Evolutionary conservation across 2,113 vertebrate genomes (phyloP).

Genomic region (Forbesichthys papilliferus): DNA sequence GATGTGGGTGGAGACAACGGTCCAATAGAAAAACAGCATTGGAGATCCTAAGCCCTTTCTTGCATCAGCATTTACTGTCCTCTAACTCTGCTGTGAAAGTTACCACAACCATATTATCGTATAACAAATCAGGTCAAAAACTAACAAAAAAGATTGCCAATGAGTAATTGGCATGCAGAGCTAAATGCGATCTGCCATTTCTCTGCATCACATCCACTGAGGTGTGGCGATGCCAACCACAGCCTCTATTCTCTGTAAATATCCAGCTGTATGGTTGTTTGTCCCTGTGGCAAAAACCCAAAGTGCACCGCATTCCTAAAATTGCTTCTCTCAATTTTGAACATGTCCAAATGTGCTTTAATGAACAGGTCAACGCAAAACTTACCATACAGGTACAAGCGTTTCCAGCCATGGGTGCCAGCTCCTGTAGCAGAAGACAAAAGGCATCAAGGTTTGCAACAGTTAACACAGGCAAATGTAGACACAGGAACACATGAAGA

Average conservation of each 20-base stretch:
- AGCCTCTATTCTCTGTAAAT: constrained; percentile 51
- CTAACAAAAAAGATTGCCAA: constrained; percentile 45
- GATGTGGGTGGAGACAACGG: constrained; percentile 64
- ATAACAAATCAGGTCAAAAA: constrained; percentile 50
- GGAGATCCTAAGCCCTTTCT: constrained; percentile 41
- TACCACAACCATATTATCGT: constrained; percentile 59
- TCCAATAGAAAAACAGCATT: constrained; percentile 52
- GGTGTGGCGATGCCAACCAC: constrained; percentile 45
- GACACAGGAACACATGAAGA: background rate
- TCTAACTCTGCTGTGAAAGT: constrained; percentile 55
- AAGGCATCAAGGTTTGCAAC: background rate
- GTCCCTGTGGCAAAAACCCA: constrained; percentile 58
- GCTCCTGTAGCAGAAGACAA: constrained; percentile 37
- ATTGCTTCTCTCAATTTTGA: constrained; percentile 62
- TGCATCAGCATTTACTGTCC: constrained; percentile 63
- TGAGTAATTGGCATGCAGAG: constrained; percentile 42
- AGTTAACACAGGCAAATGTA: background rate
- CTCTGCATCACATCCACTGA: constrained; percentile 38
- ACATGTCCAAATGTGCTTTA: constrained; percentile 60
- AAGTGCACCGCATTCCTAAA: constrained; percentile 62
- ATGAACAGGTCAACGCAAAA: constrained; percentile 60
- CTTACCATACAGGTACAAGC: constrained; percentile 58
- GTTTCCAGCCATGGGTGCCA: constrained; percentile 23
- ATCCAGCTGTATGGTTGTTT: constrained; percentile 44
- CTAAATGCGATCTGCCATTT: constrained; percentile 47